Conservation (phyloP, 2,888 invertebrate genomes). For the Coelogynopora nodosa region DNA sequence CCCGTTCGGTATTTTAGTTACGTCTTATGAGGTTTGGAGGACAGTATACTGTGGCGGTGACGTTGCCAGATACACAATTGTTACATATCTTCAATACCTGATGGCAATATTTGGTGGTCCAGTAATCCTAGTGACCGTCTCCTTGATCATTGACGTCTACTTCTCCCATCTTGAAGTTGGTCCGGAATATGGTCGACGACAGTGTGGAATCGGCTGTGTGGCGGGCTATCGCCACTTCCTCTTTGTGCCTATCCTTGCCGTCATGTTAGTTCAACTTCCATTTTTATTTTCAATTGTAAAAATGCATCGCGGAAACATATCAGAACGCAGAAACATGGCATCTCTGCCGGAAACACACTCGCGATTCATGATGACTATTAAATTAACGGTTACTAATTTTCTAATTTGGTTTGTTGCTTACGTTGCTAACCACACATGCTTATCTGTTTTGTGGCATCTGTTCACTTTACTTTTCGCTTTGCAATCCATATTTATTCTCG, state of each 20-base stretch:
- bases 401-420: neutral
- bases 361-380: neutral
- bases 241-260: neutral
- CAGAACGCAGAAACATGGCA: neutral
- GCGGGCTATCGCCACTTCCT: neutral
- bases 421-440: neutral
- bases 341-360: neutral
- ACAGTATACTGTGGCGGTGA: neutral
- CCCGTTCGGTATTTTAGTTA: neutral
- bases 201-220: neutral
- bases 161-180: neutral
- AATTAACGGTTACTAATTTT: neutral
- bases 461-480: neutral
- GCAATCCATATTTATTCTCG: neutral
- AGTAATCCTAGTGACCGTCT: neutral
- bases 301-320: neutral
- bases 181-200: neutral
- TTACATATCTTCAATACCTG: neutral
- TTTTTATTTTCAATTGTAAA: neutral
- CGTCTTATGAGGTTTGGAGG: neutral
- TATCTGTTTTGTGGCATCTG: neutral
- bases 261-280: neutral
- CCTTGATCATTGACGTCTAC: neutral
- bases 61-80: neutral
- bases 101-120: neutral